Evolutionary conservation across 1,140 invertebrate genomes (phyloP).

Genomic region (Chelonus insularis): DNA sequence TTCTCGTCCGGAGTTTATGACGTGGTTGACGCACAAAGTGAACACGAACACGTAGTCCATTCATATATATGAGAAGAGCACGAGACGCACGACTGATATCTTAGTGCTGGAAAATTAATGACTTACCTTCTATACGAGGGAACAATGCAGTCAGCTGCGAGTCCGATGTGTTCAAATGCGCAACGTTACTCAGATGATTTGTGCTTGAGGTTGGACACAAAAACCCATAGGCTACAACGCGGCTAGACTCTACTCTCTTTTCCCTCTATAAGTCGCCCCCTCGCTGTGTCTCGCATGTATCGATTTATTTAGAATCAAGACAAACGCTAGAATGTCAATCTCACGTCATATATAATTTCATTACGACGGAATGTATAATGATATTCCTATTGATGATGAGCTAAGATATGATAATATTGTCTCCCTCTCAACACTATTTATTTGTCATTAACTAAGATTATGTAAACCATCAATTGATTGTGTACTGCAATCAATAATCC

Average conservation of each 20-base stretch:
- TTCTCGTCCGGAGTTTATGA: slow-evolving; percentile 7
- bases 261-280: background rate
- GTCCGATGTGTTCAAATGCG: background rate
- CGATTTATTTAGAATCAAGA: slow-evolving; percentile 21
- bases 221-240: background rate
- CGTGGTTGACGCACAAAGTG: background rate
- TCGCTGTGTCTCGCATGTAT: slow-evolving; percentile 9
- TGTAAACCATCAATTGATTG: no score
- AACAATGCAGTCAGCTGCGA: slow-evolving; percentile 26
- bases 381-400: background rate
- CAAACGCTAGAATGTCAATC: background rate
- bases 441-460: no score
- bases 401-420: background rate
- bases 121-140: slow-evolving; percentile 18
- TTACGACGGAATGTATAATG: slow-evolving; percentile 4
- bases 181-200: background rate
- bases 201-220: background rate
- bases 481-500: no score
- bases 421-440: no score
- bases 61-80: background rate
- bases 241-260: background rate
- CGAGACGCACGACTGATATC: slow-evolving; percentile 1
- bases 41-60: slow-evolving; percentile 1
- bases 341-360: slow-evolving; percentile 7
- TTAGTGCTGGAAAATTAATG: slow-evolving; percentile 25